Evolutionary conservation across 2,888 invertebrate genomes (phyloP), one percentile per base, ranked within the genome.

Genomic region (Tigriopus californicus): DNA sequence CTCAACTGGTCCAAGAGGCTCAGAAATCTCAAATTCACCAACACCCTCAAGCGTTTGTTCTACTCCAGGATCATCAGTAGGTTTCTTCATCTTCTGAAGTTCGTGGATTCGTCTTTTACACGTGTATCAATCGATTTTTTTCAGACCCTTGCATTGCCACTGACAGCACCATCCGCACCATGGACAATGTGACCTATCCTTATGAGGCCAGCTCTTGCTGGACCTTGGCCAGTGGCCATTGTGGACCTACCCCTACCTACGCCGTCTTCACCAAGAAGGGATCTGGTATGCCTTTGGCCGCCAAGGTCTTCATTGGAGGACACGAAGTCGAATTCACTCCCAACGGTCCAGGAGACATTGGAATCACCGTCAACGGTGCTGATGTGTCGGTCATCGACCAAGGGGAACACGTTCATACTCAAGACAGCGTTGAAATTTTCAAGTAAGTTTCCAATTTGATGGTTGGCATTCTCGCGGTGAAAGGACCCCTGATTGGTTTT

Each of bases 111-210:
- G n/a, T n/a, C n/a, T n/a, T n/a, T n/a, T n/a, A n/a, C n/a, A 33
- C 33, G 4, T 33, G 3, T 3, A 33, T 33, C 33, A 5, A 33
- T 33, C 33, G n/a, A n/a, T n/a, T n/a, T n/a, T 8, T 42, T 42
- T n/a, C 41, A 42, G 56, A 13, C n/a, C 22, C 22, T 18, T 59
- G 59, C 22, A 40, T 25, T 41, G 41, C 52, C 41, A 59, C 51
- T 40, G 52, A 22, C 41, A 41, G 41, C 13, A n/a, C 33, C 13
- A 41, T 59, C n/a, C 15, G 49, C 13, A 59, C 52, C 41, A 33
- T 53, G n/a, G 59, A 59, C 59, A 59, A 59, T 20, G 52, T 59
- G 22, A 59, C 59, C 51, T 52, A 41, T 20, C 42, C 59, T 40
- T 59, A 52, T 24, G 41, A 18, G 8, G 33, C 51, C 15, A 20